Evolutionary conservation across 2,888 invertebrate genomes (phyloP).

Genomic region (Dryadula phaetusa): DNA sequence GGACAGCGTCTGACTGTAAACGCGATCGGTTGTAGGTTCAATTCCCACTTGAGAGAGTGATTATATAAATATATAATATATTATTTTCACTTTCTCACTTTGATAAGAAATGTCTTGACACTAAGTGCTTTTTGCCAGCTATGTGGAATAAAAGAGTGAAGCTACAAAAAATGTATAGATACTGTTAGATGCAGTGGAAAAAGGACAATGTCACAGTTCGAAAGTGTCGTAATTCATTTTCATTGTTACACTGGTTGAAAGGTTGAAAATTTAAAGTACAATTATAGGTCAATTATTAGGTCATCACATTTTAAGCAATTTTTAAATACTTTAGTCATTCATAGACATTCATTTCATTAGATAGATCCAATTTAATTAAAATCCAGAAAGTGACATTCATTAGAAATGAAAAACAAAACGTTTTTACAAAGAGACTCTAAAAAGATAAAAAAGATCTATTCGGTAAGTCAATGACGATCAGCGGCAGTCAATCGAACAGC

Average conservation of each 20-base stretch:
- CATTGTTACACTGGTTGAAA: not conserved
- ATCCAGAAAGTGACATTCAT: slow-evolving; percentile 29
- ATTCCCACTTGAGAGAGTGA: too few species aligned
- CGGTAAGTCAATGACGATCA: slow-evolving; percentile 58
- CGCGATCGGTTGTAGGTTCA: too few species aligned
- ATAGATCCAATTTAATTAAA: slow-evolving; percentile 35
- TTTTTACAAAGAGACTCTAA: slow-evolving; percentile 44
- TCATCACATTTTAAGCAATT: too few species aligned
- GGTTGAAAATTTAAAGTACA: not conserved
- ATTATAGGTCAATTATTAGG: not conserved
- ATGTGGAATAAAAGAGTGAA: too few species aligned
- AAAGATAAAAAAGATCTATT: slow-evolving; percentile 55
- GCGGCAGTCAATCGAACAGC: slow-evolving; percentile 62
- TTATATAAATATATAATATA: too few species aligned
- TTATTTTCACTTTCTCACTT: too few species aligned
- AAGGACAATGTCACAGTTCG: not conserved
- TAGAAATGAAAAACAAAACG: slow-evolving; percentile 42
- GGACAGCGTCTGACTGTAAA: too few species aligned
- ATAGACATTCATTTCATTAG: too few species aligned
- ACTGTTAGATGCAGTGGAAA: not conserved
- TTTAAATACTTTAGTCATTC: too few species aligned
- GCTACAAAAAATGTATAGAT: too few species aligned
- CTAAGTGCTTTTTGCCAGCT: too few species aligned
- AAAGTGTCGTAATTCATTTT: not conserved
- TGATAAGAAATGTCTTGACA: too few species aligned